Base-by-base conservation (phyloP, 2,888 invertebrate species). In the Bibio marci region DNA sequence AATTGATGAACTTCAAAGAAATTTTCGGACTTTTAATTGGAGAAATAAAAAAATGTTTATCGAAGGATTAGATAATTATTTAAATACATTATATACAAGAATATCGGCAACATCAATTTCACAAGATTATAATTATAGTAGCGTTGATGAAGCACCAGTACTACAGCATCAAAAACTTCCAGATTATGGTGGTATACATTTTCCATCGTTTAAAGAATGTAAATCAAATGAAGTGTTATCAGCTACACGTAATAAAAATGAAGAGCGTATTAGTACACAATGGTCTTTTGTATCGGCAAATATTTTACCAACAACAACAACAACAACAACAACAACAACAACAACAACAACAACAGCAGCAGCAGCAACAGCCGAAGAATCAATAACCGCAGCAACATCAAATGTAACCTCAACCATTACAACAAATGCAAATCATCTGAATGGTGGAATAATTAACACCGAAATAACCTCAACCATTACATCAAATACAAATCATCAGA, bases 1-100 rank as follows among this genome's bases (percentile, higher is more conserved):
- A 7, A 57, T 59, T 4, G 59, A 59, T 32, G 59, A 58, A 40
- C 53, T 60, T 26, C 59, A 55, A 45, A 49, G 53, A 13, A 55
- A 53, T 45, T 55, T 60, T 14, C 58, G 54, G 55, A 55, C 36
- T 48, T 54, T 45, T 47, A 52, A 30, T 50, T 53, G 33, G 55
- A 57, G 56, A 12, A 54, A 58, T 33, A 53, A 58, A 3, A 55
- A 61, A 41, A 53, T 52, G 35, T 60, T 60, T 34, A 39, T 60
- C 25, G 41, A 44, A 18, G 55, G 57, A 52, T 61, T 59, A 48
- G 56, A 59, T 26, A 44, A 50, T 18, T 60, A 56, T 47, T 48
- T 60, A 28, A 41, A 40, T 39, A 37, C 43, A 13, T 27, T 44
- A 22, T 40, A 41, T 17, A 35, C n/a, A n/a, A n/a, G n/a, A n/a